These are phyloP conservation scores for Melinaea menophilus DNA, from an alignment of 2,888 invertebrate species.

Conservation along the genomic window DNA sequence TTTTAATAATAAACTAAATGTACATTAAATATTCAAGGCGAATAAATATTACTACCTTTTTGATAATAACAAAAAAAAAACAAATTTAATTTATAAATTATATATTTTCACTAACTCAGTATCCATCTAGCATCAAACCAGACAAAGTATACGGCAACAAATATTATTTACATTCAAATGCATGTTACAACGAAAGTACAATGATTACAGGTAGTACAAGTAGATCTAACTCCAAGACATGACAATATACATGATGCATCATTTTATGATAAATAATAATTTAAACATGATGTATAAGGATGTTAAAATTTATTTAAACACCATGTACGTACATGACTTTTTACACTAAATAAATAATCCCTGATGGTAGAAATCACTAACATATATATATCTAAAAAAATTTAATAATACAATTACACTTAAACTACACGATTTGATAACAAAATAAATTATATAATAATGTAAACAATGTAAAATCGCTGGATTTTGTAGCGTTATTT, in stretches of 20 bases:
- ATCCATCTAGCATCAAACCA: slow-evolving; percentile 54
- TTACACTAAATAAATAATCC: slow-evolving; percentile 58
- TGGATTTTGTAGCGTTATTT: too few relatives aligned
- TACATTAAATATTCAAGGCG: too few relatives aligned
- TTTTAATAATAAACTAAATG: slow-evolving; percentile 10
- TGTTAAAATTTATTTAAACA: slow-evolving; percentile 32
- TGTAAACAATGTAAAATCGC: too few relatives aligned
- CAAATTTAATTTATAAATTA: slow-evolving; percentile 53
- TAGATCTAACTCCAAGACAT: slow-evolving; percentile 32
- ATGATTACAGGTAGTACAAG: slow-evolving; percentile 36
- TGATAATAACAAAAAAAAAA: slow-evolving; percentile 29
- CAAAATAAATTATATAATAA: too few relatives aligned
- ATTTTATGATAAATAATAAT: too few relatives aligned
- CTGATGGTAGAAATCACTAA: slow-evolving; percentile 4
- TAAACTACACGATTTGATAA: not conserved
- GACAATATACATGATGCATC: slow-evolving; percentile 17
- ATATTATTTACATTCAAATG: slow-evolving; percentile 39
- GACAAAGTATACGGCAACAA: slow-evolving; percentile 41
- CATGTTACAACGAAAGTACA: slow-evolving; percentile 31
- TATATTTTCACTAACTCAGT: slow-evolving; percentile 67
- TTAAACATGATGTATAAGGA: too few relatives aligned
- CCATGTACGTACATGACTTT: slow-evolving; percentile 18
- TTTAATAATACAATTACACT: slow-evolving; percentile 4
- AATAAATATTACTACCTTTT: too few relatives aligned
- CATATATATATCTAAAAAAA: slow-evolving; percentile 22